Evolutionary conservation across 2,888 invertebrate species (phyloP), one percentile per base, ranked within the genome.

Genomic region (Spodoptera littoralis): DNA sequence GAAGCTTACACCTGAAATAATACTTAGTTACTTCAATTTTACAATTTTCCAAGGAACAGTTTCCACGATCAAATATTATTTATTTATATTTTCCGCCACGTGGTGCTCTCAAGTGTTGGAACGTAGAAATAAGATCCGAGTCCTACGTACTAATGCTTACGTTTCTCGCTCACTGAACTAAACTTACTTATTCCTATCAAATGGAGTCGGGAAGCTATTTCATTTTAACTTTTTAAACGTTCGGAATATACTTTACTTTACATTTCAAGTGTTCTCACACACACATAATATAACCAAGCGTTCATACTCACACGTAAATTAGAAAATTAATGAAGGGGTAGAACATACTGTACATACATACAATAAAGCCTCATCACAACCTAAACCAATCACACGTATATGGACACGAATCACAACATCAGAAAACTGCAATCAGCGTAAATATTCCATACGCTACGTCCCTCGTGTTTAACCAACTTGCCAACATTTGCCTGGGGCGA

Each of bases 401-500:
- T 44, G 65, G 42, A 68, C 52, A 52, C 56, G 57, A 22, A 62
- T 55, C 57, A 53, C 59, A 69, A 56, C 75, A 55, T 49, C 43
- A 65, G 59, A 65, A 66, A 71, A 62, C 62, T 67, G 52, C 56
- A 73, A 70, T 76, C 65, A 71, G 60, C 64, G 72, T 67, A 71
- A 67, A 65, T 69, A 65, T 71, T 64, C 64, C 67, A 65, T 76
- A 9, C 36, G 36, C 9, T 72, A 70, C 46, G 70, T 68, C 71
- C 69, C 61, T 70, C 58, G 54, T 80, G 78, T 80, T 80, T 78
- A 79, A 79, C 80, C 72, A 70, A 67, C 66, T 80, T 80, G 76
- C 71, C 79, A 70, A 66, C 76, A 76, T 69, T 80, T 73, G 70
- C 80, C 53, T 48, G 78, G 82, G 80, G 86, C 76, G 84, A 80